Evolutionary conservation across 2,113 vertebrate species (phyloP), one percentile per base, ranked within the genome.

Genomic region (Callipepla squamata): DNA sequence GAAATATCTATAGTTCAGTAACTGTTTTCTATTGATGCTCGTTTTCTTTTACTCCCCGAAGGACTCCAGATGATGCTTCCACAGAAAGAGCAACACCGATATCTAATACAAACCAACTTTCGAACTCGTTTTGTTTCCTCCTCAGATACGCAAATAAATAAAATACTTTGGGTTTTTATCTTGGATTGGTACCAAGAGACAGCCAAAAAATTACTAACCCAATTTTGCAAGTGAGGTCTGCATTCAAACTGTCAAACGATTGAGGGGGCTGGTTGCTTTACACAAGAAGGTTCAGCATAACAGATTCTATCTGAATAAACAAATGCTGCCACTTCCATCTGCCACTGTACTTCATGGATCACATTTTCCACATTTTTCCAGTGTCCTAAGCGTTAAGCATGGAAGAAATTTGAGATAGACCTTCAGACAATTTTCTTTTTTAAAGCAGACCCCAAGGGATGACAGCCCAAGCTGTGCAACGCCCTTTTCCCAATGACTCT

Each of bases 181-280:
- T 88, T 32, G 19, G 38, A 69, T 34, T 87, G 66, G 23, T 67
- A 81, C 48, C 50, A 40, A 76, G 28, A 38, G 34, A 84, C 65
- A 87, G 78, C 80, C 67, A 74, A 66, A 91, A 28, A 73, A 32
- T 4, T 73, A 28, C 50, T 78, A 89, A 91, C 58, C 30, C 25
- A 80, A 20, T 88, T 82, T 72, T 89, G 62, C 73, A 48, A 89
- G 45, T 73, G 34, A 90, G 47, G 32, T 45, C 89, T 91, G 40
- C 51, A 75, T 82, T 88, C 67, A 85, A 80, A 93, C 88, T 83
- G 94, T 28, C 57, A 89, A 32, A 80, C 45, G 65, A 88, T 40
- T 17, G 38, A 25, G 48, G 38, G 23, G 53, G 22, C 61, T 86
- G 44, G 42, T 68, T 81, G 61, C n/a, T 95, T 80, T 86, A 87